These are phyloP conservation scores for Telmatherina bonti DNA, from an alignment of 2,797 vertebrate species.

Conservation along the genomic window DNA sequence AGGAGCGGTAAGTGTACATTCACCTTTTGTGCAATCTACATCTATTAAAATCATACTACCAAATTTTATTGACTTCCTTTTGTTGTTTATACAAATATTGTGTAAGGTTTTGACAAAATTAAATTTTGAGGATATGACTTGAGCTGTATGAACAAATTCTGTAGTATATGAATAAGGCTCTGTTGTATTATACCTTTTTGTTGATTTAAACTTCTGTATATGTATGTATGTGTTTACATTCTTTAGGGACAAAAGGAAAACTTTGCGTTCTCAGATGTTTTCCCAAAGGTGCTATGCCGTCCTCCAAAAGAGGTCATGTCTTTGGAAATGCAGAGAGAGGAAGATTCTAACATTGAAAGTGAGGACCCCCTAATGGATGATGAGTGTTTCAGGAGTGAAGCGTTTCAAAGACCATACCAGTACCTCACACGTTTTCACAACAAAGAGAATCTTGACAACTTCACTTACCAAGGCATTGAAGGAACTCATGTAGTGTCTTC, in stretches of 20 bases:
- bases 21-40: background rate
- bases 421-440: constrained; percentile 86
- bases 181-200: too few relatives aligned
- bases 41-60: background rate
- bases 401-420: constrained; percentile 91
- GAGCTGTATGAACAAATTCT: too few relatives aligned
- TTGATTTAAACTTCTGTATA: background rate
- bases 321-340: constrained; percentile 63
- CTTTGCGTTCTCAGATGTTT: constrained; percentile 83
- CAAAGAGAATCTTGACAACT: constrained; percentile 77
- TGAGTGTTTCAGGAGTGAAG: constrained; percentile 83
- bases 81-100: background rate
- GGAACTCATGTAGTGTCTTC: constrained; percentile 86
- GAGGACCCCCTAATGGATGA: constrained; percentile 85
- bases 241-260: constrained; percentile 66
- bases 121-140: too few relatives aligned
- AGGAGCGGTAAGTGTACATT: constrained; percentile 20
- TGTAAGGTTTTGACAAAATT: background rate
- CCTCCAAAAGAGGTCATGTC: constrained; percentile 88
- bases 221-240: constrained; percentile 12
- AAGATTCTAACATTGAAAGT: fast-evolving
- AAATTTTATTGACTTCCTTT: background rate
- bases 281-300: constrained; percentile 87
- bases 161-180: too few relatives aligned
- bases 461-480: constrained; percentile 81